These are phyloP conservation scores for Hycleus cichorii DNA, from an alignment of 1,140 invertebrate species.

Conservation along the genomic window DNA sequence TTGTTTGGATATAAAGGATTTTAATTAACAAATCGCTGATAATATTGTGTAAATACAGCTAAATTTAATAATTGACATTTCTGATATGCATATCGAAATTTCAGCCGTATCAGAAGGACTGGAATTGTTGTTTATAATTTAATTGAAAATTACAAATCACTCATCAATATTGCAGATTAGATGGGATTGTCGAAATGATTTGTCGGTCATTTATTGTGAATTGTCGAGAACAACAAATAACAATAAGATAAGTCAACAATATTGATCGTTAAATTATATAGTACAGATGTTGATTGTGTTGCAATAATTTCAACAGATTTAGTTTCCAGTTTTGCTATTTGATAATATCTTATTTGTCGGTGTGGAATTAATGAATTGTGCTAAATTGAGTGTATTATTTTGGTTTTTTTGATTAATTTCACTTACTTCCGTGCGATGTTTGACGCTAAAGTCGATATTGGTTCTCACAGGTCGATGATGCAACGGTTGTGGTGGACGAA, in stretches of 20 bases:
- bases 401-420: too few species aligned
- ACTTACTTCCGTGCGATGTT: conserved; percentile 55
- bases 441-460: conserved; percentile 88
- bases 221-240: not conserved
- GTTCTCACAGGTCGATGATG: conserved; percentile 88
- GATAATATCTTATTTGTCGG: too few species aligned
- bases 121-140: conserved; percentile 5
- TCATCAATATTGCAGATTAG: conserved; percentile 2
- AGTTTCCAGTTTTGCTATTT: too few species aligned
- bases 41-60: too few species aligned
- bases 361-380: too few species aligned
- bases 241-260: conserved; percentile 15
- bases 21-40: too few species aligned
- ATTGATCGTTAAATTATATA: not conserved
- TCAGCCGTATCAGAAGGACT: conserved; percentile 6
- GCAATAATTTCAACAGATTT: too few species aligned
- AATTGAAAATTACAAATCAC: conserved; percentile 14
- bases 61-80: conserved; percentile 7
- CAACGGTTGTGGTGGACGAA: conserved; percentile 78
- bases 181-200: conserved; percentile 15
- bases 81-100: conserved; percentile 8
- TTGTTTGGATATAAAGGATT: too few species aligned
- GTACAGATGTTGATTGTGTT: too few species aligned
- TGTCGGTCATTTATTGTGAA: conserved; percentile 14
- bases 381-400: too few species aligned